Percentiles rank a stretch among this genome's conserved stretches.
phyloP scores from a whole-genome alignment of 2,113 vertebrate species.

The Planiliza haematocheilus region DNA sequence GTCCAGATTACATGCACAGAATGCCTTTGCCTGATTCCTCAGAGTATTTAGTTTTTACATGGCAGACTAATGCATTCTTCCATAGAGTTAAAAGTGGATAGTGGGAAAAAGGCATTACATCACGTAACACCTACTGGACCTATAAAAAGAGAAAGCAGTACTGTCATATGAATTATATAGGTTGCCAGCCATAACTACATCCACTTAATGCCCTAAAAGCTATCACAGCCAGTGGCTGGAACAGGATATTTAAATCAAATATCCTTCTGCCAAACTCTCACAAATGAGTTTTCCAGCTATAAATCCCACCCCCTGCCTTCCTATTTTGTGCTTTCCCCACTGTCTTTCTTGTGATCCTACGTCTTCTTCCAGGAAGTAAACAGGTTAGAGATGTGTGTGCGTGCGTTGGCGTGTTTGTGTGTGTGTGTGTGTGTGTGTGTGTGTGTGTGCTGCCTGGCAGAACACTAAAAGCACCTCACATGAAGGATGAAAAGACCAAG shows the following conservation, averaged over 20 bases:
- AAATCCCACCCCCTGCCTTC: slow-evolving; percentile 21
- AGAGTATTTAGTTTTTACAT: slow-evolving; percentile 49
- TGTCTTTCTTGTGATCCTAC: slow-evolving; percentile 30
- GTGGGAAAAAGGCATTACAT: slow-evolving; percentile 52
- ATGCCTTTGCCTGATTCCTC: slow-evolving; percentile 30
- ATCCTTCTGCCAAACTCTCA: slow-evolving; percentile 12
- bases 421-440: slow-evolving; percentile 2
- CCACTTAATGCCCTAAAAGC: slow-evolving; percentile 51
- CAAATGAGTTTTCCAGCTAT: slow-evolving; percentile 20
- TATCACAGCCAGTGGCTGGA: slow-evolving; percentile 40
- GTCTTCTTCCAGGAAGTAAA: slow-evolving; percentile 62
- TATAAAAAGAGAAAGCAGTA: slow-evolving; percentile 58
- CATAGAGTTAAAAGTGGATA: slow-evolving; percentile 60
- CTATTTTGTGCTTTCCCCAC: slow-evolving; percentile 22
- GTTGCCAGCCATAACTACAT: slow-evolving; percentile 31
- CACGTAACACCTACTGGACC: slow-evolving; percentile 38
- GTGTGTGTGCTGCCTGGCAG: slow-evolving; percentile 32
- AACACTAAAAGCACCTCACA: slow-evolving; percentile 57
- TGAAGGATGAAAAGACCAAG: slow-evolving; percentile 68
- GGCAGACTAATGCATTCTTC: slow-evolving; percentile 52
- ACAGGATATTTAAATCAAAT: slow-evolving; percentile 35
- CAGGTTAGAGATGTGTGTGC: slow-evolving; percentile 47
- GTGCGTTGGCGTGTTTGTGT: no score
- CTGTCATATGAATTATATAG: slow-evolving; percentile 66
- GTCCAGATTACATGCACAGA: slow-evolving; percentile 45